These are phyloP conservation scores for Hemiscyllium ocellatum DNA, from an alignment of 2,113 vertebrate species.

Conservation along the genomic window DNA sequence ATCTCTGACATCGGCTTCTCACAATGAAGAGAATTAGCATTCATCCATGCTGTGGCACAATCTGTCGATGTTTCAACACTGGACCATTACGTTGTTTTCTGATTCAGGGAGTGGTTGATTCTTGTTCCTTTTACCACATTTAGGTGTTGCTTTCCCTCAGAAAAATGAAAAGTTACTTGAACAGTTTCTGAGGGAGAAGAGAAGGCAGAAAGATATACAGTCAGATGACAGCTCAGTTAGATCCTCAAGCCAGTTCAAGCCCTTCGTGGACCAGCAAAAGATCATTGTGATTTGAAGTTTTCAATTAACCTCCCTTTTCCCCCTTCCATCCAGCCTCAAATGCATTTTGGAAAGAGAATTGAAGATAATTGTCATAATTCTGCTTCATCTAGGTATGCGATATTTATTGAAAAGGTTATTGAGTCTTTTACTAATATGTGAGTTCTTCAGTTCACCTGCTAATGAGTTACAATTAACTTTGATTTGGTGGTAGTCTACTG, in stretches of 20 bases:
- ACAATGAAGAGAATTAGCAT: constrained; percentile 24
- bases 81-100: background rate
- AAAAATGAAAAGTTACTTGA: background rate
- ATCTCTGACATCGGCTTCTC: constrained; percentile 19
- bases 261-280: background rate
- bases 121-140: constrained; percentile 6
- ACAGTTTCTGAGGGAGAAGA: background rate
- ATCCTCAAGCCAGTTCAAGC: background rate
- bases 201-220: background rate
- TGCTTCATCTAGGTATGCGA: background rate
- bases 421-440: background rate
- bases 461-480: background rate
- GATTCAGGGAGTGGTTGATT: background rate
- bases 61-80: constrained; percentile 20
- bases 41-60: constrained; percentile 15
- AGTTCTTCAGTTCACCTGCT: background rate
- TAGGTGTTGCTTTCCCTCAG: background rate
- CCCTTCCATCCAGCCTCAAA: background rate
- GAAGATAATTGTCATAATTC: background rate
- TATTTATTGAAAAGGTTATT: background rate
- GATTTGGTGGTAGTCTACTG: no score
- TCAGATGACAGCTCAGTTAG: background rate
- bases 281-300: background rate
- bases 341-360: background rate
- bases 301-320: no score